Conservation (phyloP, 1,140 invertebrate species). For the Sipha flava region DNA sequence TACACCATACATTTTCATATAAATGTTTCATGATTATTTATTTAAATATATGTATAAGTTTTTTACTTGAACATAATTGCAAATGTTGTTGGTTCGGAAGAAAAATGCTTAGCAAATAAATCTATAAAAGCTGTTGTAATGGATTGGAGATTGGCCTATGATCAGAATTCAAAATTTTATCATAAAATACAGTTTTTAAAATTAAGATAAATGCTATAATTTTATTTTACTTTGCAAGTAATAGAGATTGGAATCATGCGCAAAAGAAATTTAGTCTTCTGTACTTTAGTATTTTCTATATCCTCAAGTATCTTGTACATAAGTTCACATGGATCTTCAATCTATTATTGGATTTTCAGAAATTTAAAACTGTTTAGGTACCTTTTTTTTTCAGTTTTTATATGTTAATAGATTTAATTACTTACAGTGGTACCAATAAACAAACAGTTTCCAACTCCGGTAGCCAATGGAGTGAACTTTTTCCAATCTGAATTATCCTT, state of each 20-base stretch:
- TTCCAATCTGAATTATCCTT: conserved; percentile 18
- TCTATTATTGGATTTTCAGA: conserved; percentile 37
- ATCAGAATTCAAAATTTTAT: conserved; percentile 16
- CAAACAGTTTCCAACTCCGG: conserved; percentile 13
- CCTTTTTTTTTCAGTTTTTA: not conserved
- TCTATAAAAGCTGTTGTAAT: conserved; percentile 57
- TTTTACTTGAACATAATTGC: conserved; percentile 64
- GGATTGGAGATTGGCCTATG: conserved; percentile 57
- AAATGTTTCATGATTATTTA: not conserved
- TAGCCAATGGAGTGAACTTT: not conserved
- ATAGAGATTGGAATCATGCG: conserved; percentile 70
- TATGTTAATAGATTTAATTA: not conserved
- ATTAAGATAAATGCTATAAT: not conserved
- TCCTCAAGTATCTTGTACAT: conserved; percentile 63
- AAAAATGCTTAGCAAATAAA: conserved; percentile 66
- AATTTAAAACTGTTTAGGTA: not conserved
- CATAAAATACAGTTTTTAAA: not conserved
- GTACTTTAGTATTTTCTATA: conserved; percentile 55
- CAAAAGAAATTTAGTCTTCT: conserved; percentile 63
- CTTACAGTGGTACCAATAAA: conserved; percentile 27
- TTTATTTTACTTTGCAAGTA: conserved; percentile 55
- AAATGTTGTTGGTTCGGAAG: conserved; percentile 61
- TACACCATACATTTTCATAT: not conserved
- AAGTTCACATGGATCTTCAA: conserved; percentile 62
- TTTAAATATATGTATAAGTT: not conserved